A percentile compares a stretch with the other conserved stretches of the same genome.
Conservation (phyloP, 2,113 vertebrate genomes). For the Burhinus oedicnemus region DNA sequence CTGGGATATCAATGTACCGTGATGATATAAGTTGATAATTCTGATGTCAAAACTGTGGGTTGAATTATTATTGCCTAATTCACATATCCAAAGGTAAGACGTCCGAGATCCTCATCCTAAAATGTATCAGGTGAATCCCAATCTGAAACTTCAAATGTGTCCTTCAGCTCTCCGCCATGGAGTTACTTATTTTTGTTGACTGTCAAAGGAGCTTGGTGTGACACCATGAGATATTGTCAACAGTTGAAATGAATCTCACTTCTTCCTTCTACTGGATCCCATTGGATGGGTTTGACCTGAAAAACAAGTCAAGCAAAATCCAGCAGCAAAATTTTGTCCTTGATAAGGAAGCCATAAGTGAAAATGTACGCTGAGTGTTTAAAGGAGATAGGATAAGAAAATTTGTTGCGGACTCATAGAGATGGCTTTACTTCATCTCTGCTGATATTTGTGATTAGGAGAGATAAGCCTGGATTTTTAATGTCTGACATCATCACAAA, state of each 20-base stretch:
- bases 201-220: neutral
- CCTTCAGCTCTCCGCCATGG: neutral
- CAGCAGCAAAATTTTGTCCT: neutral
- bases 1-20: neutral
- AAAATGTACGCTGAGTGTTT: neutral
- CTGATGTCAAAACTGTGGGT: neutral
- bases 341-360: neutral
- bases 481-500: neutral
- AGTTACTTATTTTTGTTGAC: neutral
- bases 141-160: neutral
- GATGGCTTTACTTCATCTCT: neutral
- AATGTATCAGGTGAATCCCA: neutral
- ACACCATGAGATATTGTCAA: too few relatives aligned
- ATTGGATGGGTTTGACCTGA: neutral
- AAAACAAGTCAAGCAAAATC: neutral
- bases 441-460: neutral
- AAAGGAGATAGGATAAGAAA: neutral
- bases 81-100: neutral
- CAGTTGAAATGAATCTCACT: neutral
- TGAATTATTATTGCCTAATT: neutral
- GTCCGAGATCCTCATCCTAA: neutral
- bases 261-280: neutral
- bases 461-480: neutral
- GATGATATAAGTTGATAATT: neutral
- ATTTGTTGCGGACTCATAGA: neutral